Conservation (phyloP, 2,113 vertebrate genomes). For the Egretta garzetta region DNA sequence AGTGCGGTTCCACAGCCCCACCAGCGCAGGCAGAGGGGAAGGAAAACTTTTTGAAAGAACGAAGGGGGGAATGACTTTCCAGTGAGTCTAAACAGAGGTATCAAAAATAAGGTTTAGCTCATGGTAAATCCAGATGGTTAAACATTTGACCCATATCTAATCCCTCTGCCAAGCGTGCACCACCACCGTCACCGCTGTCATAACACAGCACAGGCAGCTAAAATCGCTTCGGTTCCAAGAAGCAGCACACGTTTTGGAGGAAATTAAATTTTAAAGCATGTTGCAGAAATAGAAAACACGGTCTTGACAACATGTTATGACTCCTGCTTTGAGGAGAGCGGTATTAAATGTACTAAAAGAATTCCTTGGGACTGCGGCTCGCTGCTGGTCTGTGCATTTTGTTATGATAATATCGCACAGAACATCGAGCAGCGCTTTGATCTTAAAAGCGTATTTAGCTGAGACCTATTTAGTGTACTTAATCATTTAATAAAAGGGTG, state of each 20-base stretch:
- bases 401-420: background rate
- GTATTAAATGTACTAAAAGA: background rate
- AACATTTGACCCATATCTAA: conserved; percentile 74
- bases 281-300: background rate
- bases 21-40: background rate
- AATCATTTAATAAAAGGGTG: background rate
- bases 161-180: conserved; percentile 29
- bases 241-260: background rate
- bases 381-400: background rate
- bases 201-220: conserved; percentile 37
- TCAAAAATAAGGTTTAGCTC: conserved; percentile 52
- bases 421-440: background rate
- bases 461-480: background rate
- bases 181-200: background rate
- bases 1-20: conserved; percentile 30
- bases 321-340: background rate
- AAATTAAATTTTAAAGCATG: conserved; percentile 61
- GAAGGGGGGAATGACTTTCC: background rate
- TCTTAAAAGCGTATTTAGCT: background rate
- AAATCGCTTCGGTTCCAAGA: background rate
- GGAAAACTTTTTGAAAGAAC: background rate
- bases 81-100: conserved; percentile 35
- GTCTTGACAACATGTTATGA: background rate
- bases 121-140: conserved; percentile 72
- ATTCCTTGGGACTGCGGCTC: background rate